Percentiles rank a stretch among this genome's conserved stretches.
Conservation (phyloP, 23 tunicate species). For the Halocynthia roretzi region DNA sequence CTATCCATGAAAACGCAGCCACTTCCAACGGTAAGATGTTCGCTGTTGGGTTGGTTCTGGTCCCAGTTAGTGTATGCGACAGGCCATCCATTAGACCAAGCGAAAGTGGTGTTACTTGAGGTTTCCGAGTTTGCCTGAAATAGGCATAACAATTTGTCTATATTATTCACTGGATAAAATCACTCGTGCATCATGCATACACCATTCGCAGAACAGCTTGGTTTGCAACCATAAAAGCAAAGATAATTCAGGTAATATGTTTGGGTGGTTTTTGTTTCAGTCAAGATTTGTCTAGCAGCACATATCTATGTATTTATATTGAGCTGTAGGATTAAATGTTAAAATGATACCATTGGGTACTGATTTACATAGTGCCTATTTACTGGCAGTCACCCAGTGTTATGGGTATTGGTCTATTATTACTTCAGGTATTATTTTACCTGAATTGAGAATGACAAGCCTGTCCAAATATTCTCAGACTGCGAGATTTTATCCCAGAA, state of each 20-base stretch:
- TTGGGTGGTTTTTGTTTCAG: too few relatives aligned
- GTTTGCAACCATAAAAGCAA: too few relatives aligned
- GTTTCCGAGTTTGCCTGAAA: neutral
- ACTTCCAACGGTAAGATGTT: slow-evolving; percentile 24
- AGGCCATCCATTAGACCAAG: slow-evolving; percentile 91
- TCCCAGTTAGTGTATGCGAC: slow-evolving; percentile 78
- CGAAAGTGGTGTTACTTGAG: slow-evolving; percentile 24
- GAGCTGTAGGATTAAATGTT: too few relatives aligned
- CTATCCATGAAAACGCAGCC: slow-evolving; percentile 76
- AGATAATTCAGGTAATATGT: too few relatives aligned
- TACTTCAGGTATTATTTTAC: slow-evolving; percentile 8
- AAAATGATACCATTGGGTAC: too few relatives aligned
- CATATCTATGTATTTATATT: too few relatives aligned
- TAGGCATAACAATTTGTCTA: neutral
- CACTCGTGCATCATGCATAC: too few relatives aligned
- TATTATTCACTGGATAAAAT: neutral
- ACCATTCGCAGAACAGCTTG: too few relatives aligned
- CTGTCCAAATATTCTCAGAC: slow-evolving; percentile 49
- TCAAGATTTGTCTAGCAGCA: too few relatives aligned
- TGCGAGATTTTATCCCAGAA: slow-evolving; percentile 32
- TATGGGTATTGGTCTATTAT: too few relatives aligned
- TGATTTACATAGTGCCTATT: too few relatives aligned
- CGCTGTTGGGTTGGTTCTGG: slow-evolving; percentile 41
- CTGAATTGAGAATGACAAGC: slow-evolving; percentile 40
- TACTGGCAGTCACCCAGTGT: too few relatives aligned